phyloP scores from a whole-genome alignment of 2,797 vertebrate species.

The Leuciscus waleckii region DNA sequence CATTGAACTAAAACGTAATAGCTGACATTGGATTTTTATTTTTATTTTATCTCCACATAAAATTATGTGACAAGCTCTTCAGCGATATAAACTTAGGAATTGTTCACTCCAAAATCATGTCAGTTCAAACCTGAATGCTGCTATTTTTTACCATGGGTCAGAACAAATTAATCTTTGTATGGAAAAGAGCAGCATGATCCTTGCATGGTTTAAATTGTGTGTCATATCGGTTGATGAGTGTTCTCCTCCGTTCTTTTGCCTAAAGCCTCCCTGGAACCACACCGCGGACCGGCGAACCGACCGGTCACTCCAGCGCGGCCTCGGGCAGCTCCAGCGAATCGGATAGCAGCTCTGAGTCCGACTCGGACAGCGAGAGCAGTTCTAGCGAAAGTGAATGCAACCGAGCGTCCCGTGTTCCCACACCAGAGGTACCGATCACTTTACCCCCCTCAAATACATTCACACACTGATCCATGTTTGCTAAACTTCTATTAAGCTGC shows the following conservation, averaged over 20 bases:
- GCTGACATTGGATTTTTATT: conserved; percentile 27
- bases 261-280: conserved; percentile 73
- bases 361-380: conserved; percentile 83
- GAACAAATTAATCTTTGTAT: background rate
- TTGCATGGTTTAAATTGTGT: conserved; percentile 6
- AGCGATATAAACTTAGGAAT: background rate
- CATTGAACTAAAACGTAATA: background rate
- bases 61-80: background rate
- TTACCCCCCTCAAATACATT: conserved; percentile 1
- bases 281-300: conserved; percentile 77
- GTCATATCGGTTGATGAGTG: conserved; percentile 24
- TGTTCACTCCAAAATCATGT: conserved; percentile 1
- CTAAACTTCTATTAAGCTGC: background rate
- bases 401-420: conserved; percentile 77
- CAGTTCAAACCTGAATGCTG: background rate
- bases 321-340: conserved; percentile 89
- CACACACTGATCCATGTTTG: background rate
- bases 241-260: conserved; percentile 48
- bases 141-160: background rate
- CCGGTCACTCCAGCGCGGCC: conserved; percentile 85
- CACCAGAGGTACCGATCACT: conserved; percentile 80
- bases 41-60: background rate
- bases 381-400: conserved; percentile 85
- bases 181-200: background rate
- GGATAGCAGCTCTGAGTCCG: conserved; percentile 88